Percentiles rank a stretch among this genome's conserved stretches.
Evolutionary conservation across 2,888 invertebrate species (phyloP).

Genomic region (Bellardia pandia): DNA sequence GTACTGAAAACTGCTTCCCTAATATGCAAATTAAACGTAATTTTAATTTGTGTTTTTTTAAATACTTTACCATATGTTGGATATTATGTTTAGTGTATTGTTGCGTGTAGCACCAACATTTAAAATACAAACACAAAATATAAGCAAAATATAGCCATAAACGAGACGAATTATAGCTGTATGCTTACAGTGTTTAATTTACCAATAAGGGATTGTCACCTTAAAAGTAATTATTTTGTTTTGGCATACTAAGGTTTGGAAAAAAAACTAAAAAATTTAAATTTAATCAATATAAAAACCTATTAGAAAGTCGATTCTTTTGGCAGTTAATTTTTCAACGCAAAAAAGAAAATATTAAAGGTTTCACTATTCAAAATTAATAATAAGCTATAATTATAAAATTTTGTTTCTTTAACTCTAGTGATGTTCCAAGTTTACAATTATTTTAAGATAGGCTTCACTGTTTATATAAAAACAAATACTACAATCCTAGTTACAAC

Average conservation of each 20-base stretch:
- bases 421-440: no score
- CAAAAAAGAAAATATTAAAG: no score
- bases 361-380: no score
- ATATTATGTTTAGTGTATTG: neutral
- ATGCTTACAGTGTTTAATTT: neutral
- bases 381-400: no score
- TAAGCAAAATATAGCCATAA: neutral
- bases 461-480: no score
- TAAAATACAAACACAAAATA: neutral
- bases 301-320: no score
- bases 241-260: neutral
- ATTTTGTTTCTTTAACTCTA: no score
- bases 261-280: neutral
- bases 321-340: no score
- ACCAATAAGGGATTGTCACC: neutral
- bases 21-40: conserved; percentile 10
- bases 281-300: no score
- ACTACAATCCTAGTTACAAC: no score
- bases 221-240: neutral
- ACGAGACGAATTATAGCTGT: neutral
- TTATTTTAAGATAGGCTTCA: no score
- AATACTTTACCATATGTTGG: conserved; percentile 14
- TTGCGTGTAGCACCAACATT: conserved; percentile 1
- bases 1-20: neutral
- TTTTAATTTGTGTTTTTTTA: conserved; percentile 6